A percentile compares a stretch with the other conserved stretches of the same genome.
Evolutionary conservation across 2,797 vertebrate genomes (phyloP).

Genomic region (Crax fasciolata): DNA sequence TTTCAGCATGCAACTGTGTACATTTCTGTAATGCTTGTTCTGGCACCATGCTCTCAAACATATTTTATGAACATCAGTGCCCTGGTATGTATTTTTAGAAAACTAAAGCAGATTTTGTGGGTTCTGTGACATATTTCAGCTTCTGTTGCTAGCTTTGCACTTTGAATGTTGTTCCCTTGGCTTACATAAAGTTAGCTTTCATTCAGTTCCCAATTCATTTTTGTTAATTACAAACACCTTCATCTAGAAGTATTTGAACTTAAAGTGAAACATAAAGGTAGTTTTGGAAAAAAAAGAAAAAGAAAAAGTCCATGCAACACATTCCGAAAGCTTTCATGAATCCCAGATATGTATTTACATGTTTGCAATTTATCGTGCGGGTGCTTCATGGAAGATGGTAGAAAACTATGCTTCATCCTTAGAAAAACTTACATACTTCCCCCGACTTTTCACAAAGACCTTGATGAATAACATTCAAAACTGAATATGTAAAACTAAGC

Average conservation of each 20-base stretch:
- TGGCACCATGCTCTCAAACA: not conserved
- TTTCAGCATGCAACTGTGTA: not conserved
- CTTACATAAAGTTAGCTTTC: slow-evolving; percentile 23
- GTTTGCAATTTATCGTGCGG: slow-evolving; percentile 7
- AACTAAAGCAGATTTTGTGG: not conserved
- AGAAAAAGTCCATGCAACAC: not conserved
- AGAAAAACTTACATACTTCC: not conserved
- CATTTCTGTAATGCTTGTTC: not conserved
- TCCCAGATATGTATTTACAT: slow-evolving; percentile 15
- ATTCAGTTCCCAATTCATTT: slow-evolving; percentile 35
- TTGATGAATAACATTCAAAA: not conserved
- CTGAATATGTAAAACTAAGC: not conserved
- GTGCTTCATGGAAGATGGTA: not conserved
- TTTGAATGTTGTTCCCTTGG: not conserved
- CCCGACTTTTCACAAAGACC: not conserved
- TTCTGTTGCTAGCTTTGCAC: not conserved
- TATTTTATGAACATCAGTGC: not conserved
- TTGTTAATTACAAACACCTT: slow-evolving; percentile 38
- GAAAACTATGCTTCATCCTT: not conserved
- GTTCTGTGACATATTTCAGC: not conserved
- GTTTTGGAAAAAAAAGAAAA: slow-evolving; percentile 3
- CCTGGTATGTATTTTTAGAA: not conserved
- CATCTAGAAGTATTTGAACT: slow-evolving; percentile 29
- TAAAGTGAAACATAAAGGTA: not conserved
- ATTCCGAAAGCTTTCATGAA: slow-evolving; percentile 24